A percentile compares a stretch with the other conserved stretches of the same genome.
Evolutionary conservation across 92 coral and sea anemone species (phyloP).

Genomic region (Heliopora coerulea): DNA sequence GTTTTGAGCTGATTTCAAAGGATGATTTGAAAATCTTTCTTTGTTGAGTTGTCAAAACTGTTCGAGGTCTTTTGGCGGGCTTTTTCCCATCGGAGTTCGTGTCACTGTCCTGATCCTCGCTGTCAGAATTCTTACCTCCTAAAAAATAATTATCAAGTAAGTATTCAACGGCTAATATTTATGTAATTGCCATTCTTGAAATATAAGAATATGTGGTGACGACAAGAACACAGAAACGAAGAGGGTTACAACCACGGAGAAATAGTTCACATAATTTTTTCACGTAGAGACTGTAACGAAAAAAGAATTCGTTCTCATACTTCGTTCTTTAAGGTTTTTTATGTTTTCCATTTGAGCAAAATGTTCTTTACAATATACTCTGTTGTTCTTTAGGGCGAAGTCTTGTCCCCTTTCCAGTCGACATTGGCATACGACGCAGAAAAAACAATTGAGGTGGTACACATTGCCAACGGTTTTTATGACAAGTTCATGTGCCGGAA

Average conservation of each 20-base stretch:
- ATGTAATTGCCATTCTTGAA: too few species aligned
- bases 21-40: constrained; percentile 98
- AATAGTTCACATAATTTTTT: too few species aligned
- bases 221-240: too few species aligned
- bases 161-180: too few species aligned
- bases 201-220: too few species aligned
- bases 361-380: constrained; percentile 90
- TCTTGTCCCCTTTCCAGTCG: constrained; percentile 93
- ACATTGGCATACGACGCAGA: constrained; percentile 93
- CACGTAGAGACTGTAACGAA: too few species aligned
- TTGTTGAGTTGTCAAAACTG: constrained; percentile 94
- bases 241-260: too few species aligned
- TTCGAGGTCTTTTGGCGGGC: constrained; percentile 94
- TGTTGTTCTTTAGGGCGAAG: constrained; percentile 95
- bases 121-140: constrained; percentile 76
- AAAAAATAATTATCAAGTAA: too few species aligned
- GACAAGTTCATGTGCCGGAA: constrained; percentile 93
- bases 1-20: constrained; percentile 98
- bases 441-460: constrained; percentile 90
- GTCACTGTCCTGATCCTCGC: constrained; percentile 87
- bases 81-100: constrained; percentile 94
- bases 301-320: constrained; percentile 42
- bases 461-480: constrained; percentile 97
- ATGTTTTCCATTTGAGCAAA: constrained; percentile 33
- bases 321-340: constrained; percentile 64